These are phyloP conservation scores for Trimorus sp. DNA, from an alignment of 2,888 invertebrate genomes.

Conservation along the genomic window DNA sequence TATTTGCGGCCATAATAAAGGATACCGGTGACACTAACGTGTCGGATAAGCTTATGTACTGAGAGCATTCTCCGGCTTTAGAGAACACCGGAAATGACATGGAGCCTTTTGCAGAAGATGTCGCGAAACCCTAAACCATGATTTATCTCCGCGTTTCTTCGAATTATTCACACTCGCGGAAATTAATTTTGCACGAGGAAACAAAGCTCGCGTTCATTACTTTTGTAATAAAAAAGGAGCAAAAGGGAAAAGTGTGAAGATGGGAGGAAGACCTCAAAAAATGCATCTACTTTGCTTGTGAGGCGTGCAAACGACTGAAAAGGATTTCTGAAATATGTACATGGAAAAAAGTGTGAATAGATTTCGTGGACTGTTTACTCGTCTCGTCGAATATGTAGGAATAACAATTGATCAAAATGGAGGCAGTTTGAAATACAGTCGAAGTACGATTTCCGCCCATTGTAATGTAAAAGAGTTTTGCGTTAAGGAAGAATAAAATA, in stretches of 20 bases:
- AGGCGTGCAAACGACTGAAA: too few relatives aligned
- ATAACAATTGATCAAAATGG: too few relatives aligned
- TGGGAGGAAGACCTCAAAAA: not conserved
- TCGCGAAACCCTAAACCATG: conserved; percentile 51
- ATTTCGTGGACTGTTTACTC: too few relatives aligned
- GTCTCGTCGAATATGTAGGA: too few relatives aligned
- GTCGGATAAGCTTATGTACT: conserved; percentile 50
- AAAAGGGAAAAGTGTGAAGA: not conserved
- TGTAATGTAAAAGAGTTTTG: too few relatives aligned
- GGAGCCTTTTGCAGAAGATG: conserved; percentile 37
- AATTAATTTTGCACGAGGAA: conserved; percentile 35
- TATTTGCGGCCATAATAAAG: conserved; percentile 54
- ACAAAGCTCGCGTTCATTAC: not conserved
- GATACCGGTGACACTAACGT: conserved; percentile 45
- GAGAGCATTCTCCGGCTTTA: conserved; percentile 35
- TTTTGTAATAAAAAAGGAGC: not conserved
- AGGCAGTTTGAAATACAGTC: too few relatives aligned
- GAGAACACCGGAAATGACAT: conserved; percentile 39
- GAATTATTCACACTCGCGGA: conserved; percentile 34
- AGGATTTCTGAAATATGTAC: too few relatives aligned
- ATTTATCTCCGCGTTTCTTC: conserved; percentile 42
- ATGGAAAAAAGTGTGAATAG: too few relatives aligned
- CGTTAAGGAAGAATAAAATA: too few relatives aligned
- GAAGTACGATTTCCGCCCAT: too few relatives aligned
- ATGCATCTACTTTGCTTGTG: not conserved